Evolutionary conservation across 2,888 invertebrate genomes (phyloP).

Genomic region (Pharmacophagus antenor): DNA sequence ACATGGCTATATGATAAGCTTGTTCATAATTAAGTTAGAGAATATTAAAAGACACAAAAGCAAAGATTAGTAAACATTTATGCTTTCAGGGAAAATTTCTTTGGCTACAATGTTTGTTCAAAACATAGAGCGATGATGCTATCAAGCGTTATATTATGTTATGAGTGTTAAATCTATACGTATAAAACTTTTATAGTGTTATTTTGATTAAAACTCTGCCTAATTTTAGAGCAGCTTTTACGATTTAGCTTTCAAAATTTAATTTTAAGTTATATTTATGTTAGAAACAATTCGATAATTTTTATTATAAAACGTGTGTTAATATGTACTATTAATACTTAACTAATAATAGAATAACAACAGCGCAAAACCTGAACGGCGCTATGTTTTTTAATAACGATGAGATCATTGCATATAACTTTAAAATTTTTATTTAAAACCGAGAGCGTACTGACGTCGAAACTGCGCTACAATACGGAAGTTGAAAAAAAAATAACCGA

Average conservation of each 20-base stretch:
- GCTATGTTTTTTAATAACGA: too few relatives aligned
- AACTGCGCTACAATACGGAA: slow-evolving; percentile 46
- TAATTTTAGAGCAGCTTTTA: background rate
- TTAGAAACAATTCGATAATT: too few relatives aligned
- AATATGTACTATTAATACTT: too few relatives aligned
- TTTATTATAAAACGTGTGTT: too few relatives aligned
- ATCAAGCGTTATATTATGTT: slow-evolving; percentile 14
- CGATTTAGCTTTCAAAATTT: too few relatives aligned
- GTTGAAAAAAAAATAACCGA: slow-evolving; percentile 36
- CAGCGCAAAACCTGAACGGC: too few relatives aligned
- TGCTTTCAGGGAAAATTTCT: slow-evolving; percentile 6
- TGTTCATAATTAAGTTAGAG: too few relatives aligned
- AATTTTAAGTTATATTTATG: too few relatives aligned
- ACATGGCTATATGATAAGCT: too few relatives aligned
- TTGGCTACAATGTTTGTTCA: background rate
- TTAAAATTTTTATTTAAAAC: slow-evolving; percentile 35
- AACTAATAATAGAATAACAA: too few relatives aligned
- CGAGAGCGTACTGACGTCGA: slow-evolving; percentile 39
- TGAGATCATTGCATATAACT: too few relatives aligned
- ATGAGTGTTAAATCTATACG: background rate
- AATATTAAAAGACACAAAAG: too few relatives aligned
- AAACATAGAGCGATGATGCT: slow-evolving; percentile 17
- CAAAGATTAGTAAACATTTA: background rate
- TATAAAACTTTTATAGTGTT: background rate
- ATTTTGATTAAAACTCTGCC: background rate